Conservation (phyloP, 2,888 invertebrate species). For the Drosophila peninsularis region DNA sequence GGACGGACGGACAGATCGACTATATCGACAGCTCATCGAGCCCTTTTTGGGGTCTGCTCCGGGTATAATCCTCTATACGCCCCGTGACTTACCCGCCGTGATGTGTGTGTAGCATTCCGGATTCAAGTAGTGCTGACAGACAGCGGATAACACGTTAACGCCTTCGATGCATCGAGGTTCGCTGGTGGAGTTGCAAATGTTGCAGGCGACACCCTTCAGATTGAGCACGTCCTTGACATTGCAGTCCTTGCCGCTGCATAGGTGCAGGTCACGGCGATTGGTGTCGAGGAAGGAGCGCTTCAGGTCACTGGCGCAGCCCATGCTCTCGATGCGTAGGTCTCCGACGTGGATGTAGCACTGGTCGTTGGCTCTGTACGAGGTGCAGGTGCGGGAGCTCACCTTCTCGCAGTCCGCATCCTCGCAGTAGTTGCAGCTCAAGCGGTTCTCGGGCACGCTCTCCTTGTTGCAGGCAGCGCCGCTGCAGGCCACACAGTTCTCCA, state of each 20-base stretch:
- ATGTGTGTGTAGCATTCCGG: slow-evolving; percentile 67
- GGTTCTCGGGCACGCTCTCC: slow-evolving; percentile 54
- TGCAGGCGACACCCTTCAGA: slow-evolving; percentile 40
- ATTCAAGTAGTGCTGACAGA: slow-evolving; percentile 61
- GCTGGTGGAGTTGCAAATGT: slow-evolving; percentile 61
- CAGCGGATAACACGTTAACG: rapidly evolving
- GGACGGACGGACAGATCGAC: too few relatives aligned
- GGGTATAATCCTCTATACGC: too few relatives aligned
- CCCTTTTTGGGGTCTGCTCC: too few relatives aligned
- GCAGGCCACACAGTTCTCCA: slow-evolving; percentile 66
- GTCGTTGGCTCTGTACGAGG: slow-evolving; percentile 69
- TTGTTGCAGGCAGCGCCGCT: slow-evolving; percentile 65
- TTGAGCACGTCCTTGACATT: slow-evolving; percentile 64
- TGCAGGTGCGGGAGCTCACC: slow-evolving; percentile 49
- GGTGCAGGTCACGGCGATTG: slow-evolving; percentile 63
- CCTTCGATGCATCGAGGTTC: slow-evolving; percentile 57
- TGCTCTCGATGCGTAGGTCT: slow-evolving; percentile 51
- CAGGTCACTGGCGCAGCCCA: slow-evolving; percentile 80
- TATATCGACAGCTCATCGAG: too few relatives aligned
- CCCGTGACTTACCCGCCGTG: slow-evolving; percentile 48
- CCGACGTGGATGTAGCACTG: slow-evolving; percentile 77
- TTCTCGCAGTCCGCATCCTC: slow-evolving; percentile 49
- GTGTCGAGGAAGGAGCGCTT: slow-evolving; percentile 38
- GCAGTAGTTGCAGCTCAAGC: slow-evolving; percentile 72
- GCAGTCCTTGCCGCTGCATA: slow-evolving; percentile 75